Evolutionary conservation across 1,140 invertebrate genomes (phyloP).

Genomic region (Musca vetustissima): DNA sequence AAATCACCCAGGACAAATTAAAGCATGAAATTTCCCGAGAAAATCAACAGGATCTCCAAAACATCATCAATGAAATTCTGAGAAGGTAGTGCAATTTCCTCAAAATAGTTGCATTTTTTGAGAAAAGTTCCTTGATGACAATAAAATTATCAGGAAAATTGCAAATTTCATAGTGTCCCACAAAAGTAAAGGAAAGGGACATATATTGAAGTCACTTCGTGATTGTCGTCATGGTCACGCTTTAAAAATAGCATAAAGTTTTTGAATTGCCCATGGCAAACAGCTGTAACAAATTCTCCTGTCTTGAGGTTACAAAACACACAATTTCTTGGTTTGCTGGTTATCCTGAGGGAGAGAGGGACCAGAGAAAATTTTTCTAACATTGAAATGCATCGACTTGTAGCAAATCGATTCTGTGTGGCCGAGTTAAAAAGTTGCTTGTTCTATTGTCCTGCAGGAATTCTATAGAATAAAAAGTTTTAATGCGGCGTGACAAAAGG

Average conservation of each 20-base stretch:
- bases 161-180: slow-evolving; percentile 3
- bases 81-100: neutral
- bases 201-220: neutral
- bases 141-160: slow-evolving; percentile 11
- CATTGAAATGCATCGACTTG: neutral
- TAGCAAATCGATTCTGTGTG: slow-evolving; percentile 17
- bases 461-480: slow-evolving; percentile 17
- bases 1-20: neutral
- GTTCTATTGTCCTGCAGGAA: too few relatives aligned
- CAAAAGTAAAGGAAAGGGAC: neutral
- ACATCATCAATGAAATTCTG: neutral
- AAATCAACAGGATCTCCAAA: neutral
- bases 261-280: slow-evolving; percentile 1
- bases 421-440: too few relatives aligned
- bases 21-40: slow-evolving; percentile 17
- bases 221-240: slow-evolving; percentile 10
- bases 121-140: slow-evolving; percentile 1
- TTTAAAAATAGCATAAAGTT: slow-evolving; percentile 6
- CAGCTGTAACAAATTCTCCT: neutral
- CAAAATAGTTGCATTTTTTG: neutral
- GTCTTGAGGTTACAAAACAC: too few relatives aligned
- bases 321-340: too few relatives aligned
- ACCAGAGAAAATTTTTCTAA: neutral
- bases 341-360: too few relatives aligned
- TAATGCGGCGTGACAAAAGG: neutral